These are phyloP conservation scores for Amphipoea oculea DNA, from an alignment of 2,888 invertebrate genomes.

Conservation along the genomic window DNA sequence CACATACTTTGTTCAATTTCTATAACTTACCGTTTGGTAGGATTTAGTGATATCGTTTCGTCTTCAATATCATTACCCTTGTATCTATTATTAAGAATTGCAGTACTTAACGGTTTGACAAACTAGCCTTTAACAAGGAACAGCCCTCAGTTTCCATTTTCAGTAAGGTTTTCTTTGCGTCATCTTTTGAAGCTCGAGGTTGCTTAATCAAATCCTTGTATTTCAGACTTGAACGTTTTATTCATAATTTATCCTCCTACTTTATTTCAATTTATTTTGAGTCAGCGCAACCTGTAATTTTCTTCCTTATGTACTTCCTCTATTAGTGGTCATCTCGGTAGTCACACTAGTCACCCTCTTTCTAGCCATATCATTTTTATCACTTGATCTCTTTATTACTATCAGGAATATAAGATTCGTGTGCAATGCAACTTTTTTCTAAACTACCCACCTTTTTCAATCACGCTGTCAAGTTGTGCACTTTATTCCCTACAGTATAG, in stretches of 20 bases:
- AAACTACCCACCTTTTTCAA: neutral
- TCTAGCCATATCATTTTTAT: neutral
- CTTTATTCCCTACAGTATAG: neutral
- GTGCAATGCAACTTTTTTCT: neutral
- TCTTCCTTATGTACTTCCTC: neutral
- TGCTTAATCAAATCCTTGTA: neutral
- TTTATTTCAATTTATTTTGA: neutral
- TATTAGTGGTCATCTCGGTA: neutral
- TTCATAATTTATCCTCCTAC: neutral
- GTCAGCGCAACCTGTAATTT: neutral
- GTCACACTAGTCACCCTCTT: too few species aligned
- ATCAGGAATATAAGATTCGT: neutral
- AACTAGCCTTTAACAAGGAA: neutral
- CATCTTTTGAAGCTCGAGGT: neutral
- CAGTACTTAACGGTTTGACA: too few species aligned
- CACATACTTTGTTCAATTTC: neutral
- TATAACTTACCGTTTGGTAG: neutral
- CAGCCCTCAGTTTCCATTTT: neutral
- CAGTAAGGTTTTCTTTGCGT: neutral
- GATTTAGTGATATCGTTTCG: too few species aligned
- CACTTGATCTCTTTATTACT: neutral
- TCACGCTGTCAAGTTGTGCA: neutral
- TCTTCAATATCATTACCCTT: neutral
- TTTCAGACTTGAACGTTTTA: neutral
- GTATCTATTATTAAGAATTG: neutral